Percentiles rank a stretch among this genome's conserved stretches.
Conservation (phyloP, 1,140 invertebrate genomes). For the Ceratina calcarata region DNA sequence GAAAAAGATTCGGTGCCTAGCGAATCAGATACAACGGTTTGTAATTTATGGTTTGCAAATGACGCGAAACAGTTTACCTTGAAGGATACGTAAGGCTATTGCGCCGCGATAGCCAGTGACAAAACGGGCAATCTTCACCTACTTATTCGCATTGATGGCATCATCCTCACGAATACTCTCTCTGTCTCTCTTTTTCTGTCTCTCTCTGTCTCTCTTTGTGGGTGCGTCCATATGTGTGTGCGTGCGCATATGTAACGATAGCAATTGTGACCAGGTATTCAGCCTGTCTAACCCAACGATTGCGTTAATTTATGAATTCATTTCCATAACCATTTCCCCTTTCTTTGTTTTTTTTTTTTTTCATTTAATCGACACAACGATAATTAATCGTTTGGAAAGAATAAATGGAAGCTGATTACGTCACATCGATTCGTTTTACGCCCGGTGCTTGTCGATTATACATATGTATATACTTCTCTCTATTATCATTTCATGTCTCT, state of each 20-base stretch:
- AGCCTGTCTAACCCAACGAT: not conserved
- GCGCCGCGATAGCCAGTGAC: not conserved
- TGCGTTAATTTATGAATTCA: not conserved
- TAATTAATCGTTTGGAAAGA: not conserved
- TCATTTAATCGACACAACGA: not conserved
- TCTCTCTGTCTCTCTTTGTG: no score
- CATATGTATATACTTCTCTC: no score
- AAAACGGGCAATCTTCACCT: not conserved
- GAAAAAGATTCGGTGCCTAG: no score
- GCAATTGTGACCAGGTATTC: not conserved
- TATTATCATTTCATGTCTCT: no score
- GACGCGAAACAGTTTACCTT: not conserved
- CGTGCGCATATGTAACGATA: no score
- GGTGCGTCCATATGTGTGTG: no score
- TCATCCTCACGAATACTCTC: not conserved
- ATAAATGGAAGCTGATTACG: not conserved
- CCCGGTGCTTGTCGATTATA: conserved; percentile 8
- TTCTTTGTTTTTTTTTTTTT: not conserved
- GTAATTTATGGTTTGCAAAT: not conserved
- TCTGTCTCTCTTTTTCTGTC: no score
- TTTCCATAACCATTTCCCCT: not conserved
- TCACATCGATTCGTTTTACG: not conserved
- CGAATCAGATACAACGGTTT: no score
- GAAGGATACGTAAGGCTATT: not conserved
- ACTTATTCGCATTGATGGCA: not conserved